Base-by-base conservation (phyloP, 2,113 vertebrate species). In the Petaurus breviceps region DNA sequence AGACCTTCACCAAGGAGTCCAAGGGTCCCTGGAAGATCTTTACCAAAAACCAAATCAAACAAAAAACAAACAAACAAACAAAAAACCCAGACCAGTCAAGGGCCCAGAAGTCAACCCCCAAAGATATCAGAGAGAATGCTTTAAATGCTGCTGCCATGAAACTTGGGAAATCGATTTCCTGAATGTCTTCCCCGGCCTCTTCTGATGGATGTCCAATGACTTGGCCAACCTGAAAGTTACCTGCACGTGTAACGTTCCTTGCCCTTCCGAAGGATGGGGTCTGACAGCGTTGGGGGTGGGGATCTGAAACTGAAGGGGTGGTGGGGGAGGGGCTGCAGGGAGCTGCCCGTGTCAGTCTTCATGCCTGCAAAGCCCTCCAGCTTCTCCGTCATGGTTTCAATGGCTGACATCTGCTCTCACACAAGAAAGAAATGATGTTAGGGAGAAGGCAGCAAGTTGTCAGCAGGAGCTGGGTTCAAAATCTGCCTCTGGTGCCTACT, bases 191-290 rank as follows among this genome's bases (percentile, higher is more conserved):
- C 19, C 37, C 37, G 2, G 16, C 16, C 37, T 37, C 37, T 43
- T 77, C 68, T 77, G 37, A n/a, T 43, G 68, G 37, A 43, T 28
- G 5, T 50, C n/a, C 23, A 1, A 3, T 68, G 91, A n/a, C n/a
- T 31, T 10, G 53, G 37, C 11, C 3, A 11, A 1, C 0, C 23
- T 0, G 19, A 0, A 11, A 31, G 98, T 97, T 96, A 99, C 99
- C 99, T 99, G 99, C 99, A 99, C 50, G 99, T 99, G 96, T 99
- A 99, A 3, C 99, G 99, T 97, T 99, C 99, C 98, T 99, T 99
- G 98, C 99, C 99, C 99, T 99, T 99, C 98, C 99, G 99, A 97
- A 99, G 99, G 98, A 99, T 99, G 98, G 99, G 99, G 61, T 99
- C 99, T 0, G 99, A 99, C 37, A 99, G 99, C 26, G 99, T 99